Evolutionary conservation across 35 echinoderm and acorn worm species (phyloP), one percentile per base, ranked within the genome.

Genomic region (Apostichopus californicus): DNA sequence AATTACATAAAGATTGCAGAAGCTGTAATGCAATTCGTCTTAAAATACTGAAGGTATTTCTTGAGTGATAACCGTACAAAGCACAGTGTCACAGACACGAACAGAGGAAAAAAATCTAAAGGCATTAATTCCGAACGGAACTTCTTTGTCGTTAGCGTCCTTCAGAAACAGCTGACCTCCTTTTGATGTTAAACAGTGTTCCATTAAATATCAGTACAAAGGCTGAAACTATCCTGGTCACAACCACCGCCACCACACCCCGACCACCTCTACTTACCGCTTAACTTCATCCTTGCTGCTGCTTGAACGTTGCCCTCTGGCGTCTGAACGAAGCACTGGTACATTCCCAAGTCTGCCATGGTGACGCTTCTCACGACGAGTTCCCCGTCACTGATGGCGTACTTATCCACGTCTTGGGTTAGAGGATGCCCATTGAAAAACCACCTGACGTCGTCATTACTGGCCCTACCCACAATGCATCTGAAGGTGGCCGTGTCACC

Each of bases 261-360:
- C 0, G 8, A 78, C 34, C 34, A 17, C 17, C 20, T 9, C 77
- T 8, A 78, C 94, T 97, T 92, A 98, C 96, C 94, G 56, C 73
- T 92, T 2, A 99, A 61, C 77, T 86, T 94, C 78, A 99, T 91
- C 78, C 83, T 90, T 5, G 97, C 97, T 4, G 93, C 26, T 14
- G 97, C 93, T 80, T 96, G 95, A 7, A 77, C 90, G 6, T 80
- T 94, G 7, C 92, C 97, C 70, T 93, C 78, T 2, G 79, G 26
- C 54, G 87, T 95, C 56, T 91, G 86, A 0, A 98, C 94, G 6
- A 96, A 71, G 55, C 97, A 99, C 61, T 99, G 97, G 72, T 99
- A 99, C 85, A 96, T 94, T 3, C 97, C 97, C n/a, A 95, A 83
- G 53, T 96, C 91, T 55, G 70, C 17, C 79, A 93, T 77, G 25